Conservation (phyloP, 2,888 invertebrate species). For the Drosophila paranaensis region DNA sequence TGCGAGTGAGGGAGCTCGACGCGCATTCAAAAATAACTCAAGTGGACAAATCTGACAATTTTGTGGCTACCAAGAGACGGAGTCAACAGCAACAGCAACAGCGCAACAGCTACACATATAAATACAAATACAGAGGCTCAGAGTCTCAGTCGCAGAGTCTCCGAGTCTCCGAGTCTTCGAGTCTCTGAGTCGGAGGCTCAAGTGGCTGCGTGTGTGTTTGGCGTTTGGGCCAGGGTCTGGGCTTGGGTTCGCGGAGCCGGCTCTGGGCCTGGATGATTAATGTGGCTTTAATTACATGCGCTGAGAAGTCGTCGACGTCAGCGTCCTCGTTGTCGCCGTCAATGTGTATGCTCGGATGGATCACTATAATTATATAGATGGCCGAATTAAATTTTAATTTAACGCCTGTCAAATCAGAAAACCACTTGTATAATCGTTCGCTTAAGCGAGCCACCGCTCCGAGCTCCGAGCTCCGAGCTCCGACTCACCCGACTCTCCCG, state of each 20-base stretch:
- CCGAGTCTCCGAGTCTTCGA: not conserved
- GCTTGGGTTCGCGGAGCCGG: not conserved
- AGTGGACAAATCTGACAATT: constrained; percentile 82
- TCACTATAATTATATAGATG: constrained; percentile 82
- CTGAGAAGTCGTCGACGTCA: constrained; percentile 66
- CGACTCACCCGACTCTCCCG: not conserved
- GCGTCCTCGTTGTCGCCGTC: constrained; percentile 59
- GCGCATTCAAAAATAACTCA: constrained; percentile 77
- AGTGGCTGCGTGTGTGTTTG: constrained; percentile 54
- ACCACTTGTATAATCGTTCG: constrained; percentile 82
- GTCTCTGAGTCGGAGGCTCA: constrained; percentile 34
- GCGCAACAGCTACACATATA: constrained; percentile 6
- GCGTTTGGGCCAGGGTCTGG: constrained; percentile 8
- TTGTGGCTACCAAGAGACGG: constrained; percentile 76
- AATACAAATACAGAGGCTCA: constrained; percentile 28
- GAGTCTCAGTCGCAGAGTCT: not conserved
- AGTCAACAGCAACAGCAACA: constrained; percentile 16
- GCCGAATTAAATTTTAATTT: constrained; percentile 82
- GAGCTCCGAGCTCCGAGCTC: constrained; percentile 1
- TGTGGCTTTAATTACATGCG: constrained; percentile 84
- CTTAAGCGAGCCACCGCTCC: constrained; percentile 43
- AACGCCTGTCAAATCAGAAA: constrained; percentile 82
- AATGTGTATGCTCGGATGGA: constrained; percentile 80
- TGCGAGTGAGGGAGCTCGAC: constrained; percentile 41
- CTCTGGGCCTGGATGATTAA: constrained; percentile 74